These are phyloP conservation scores for Meandrusa payeni DNA, from an alignment of 2,888 invertebrate genomes.

Conservation along the genomic window DNA sequence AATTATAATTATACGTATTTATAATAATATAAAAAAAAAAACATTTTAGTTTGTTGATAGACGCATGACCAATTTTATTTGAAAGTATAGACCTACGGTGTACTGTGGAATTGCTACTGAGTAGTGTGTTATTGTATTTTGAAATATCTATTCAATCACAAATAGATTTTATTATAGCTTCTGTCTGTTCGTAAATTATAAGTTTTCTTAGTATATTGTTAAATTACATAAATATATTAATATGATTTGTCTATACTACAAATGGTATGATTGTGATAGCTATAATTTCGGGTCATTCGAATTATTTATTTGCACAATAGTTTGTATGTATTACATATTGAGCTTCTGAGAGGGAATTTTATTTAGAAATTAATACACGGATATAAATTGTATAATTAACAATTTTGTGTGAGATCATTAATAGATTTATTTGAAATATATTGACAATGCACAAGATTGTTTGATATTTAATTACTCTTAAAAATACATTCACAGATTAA, in stretches of 20 bases:
- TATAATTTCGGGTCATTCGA: conserved; percentile 13
- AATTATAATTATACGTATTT: conserved; percentile 52
- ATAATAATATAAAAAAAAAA: too few species aligned
- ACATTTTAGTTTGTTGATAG: conserved; percentile 40
- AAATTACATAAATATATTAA: conserved; percentile 16
- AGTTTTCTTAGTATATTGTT: conserved; percentile 13
- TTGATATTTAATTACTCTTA: too few species aligned
- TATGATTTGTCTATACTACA: conserved; percentile 1
- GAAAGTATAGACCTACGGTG: conserved; percentile 28
- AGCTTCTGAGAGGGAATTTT: conserved; percentile 38
- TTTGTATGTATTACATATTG: conserved; percentile 40
- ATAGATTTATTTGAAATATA: too few species aligned
- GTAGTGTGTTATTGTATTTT: conserved; percentile 39
- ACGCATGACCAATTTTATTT: conserved; percentile 54
- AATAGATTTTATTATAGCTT: conserved; percentile 20
- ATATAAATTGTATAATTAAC: too few species aligned
- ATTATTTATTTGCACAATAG: conserved; percentile 34
- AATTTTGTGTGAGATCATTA: too few species aligned
- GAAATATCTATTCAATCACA: conserved; percentile 29
- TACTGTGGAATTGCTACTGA: conserved; percentile 64
- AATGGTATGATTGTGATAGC: conserved; percentile 19
- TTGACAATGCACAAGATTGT: too few species aligned
- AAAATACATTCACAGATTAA: too few species aligned
- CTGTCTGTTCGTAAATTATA: conserved; percentile 23
- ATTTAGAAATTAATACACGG: too few species aligned